Percentiles rank a stretch among this genome's conserved stretches.
Evolutionary conservation across 2,113 vertebrate genomes (phyloP).

Genomic region (Heptranchias perlo): DNA sequence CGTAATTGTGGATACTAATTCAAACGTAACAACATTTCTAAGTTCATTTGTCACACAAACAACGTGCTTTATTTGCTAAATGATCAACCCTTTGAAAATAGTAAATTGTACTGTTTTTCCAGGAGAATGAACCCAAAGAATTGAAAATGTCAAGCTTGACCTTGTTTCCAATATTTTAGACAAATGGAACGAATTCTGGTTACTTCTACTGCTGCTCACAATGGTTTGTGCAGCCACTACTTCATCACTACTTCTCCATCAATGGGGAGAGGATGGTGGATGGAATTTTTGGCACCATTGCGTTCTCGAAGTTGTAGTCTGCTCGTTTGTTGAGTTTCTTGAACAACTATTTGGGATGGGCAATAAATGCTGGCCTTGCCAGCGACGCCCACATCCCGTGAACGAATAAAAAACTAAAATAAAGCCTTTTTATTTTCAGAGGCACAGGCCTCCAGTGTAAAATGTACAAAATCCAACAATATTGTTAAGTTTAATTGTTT

Average conservation of each 20-base stretch:
- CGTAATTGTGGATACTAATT: neutral
- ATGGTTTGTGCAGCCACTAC: neutral
- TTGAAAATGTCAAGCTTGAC: neutral
- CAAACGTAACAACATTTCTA: neutral
- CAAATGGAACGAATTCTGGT: neutral
- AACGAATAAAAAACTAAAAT: too few relatives aligned
- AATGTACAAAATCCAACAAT: neutral
- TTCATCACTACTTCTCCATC: neutral
- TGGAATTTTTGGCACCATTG: neutral
- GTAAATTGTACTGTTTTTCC: neutral
- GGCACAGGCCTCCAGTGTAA: neutral
- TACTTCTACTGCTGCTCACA: neutral
- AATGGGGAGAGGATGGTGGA: neutral
- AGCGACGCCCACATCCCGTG: too few relatives aligned
- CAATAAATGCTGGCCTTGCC: too few relatives aligned
- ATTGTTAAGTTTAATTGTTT: neutral
- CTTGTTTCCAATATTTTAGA: neutral
- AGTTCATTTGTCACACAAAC: neutral
- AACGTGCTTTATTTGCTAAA: neutral
- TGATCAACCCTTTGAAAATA: neutral
- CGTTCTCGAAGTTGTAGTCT: neutral
- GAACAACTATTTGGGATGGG: too few relatives aligned
- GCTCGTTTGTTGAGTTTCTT: neutral
- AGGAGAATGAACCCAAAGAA: neutral
- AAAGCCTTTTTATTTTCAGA: neutral